These are phyloP conservation scores for Tetragonula carbonaria DNA, from an alignment of 2,888 invertebrate species.

Conservation along the genomic window DNA sequence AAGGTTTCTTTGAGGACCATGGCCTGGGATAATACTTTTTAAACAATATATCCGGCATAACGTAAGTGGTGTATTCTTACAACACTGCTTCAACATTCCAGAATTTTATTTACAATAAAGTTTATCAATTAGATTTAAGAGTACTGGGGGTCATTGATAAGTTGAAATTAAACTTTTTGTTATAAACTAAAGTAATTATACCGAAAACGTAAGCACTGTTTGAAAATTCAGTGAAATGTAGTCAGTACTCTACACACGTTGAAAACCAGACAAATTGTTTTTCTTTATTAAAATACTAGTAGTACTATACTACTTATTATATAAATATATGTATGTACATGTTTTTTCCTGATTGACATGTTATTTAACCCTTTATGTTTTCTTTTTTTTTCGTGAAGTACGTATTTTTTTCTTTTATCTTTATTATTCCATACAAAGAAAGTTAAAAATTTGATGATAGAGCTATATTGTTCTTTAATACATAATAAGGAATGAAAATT, in stretches of 20 bases:
- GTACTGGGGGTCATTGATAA: conserved; percentile 15
- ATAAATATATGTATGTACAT: neutral
- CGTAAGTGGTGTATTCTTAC: conserved; percentile 44
- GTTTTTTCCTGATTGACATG: conserved; percentile 10
- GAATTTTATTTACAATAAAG: conserved; percentile 46
- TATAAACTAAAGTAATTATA: conserved; percentile 1
- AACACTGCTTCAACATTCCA: conserved; percentile 55
- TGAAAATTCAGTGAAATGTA: conserved; percentile 10
- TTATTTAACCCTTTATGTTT: conserved; percentile 47
- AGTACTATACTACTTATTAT: conserved; percentile 28
- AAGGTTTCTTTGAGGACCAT: conserved; percentile 99
- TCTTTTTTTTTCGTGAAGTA: neutral
- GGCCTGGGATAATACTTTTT: conserved; percentile 87
- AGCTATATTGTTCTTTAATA: neutral
- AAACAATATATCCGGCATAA: conserved; percentile 27
- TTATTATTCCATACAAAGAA: neutral
- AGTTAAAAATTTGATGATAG: neutral
- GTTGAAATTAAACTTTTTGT: conserved; percentile 11
- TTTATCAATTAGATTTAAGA: conserved; percentile 31
- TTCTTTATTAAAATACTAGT: conserved; percentile 22
- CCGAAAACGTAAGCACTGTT: conserved; percentile 8
- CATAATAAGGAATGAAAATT: neutral
- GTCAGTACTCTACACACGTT: conserved; percentile 7
- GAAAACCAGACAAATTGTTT: conserved; percentile 4
- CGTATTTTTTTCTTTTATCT: neutral